Base-by-base conservation (phyloP, 2,888 invertebrate genomes). In the Pterobdella sp. region DNA sequence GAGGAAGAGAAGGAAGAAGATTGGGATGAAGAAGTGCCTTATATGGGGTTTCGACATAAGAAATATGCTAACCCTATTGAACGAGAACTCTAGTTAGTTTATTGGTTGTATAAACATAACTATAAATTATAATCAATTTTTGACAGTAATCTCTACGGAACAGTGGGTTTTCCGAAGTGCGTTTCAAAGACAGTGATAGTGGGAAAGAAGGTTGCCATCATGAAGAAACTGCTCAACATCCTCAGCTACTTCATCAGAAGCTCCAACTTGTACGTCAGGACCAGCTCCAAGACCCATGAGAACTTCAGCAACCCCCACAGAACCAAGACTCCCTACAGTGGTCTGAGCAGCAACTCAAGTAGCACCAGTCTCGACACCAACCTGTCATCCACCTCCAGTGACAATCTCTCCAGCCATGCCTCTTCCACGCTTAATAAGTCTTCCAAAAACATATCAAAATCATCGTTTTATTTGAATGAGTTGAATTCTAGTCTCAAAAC, bases 211-310 rank as follows among this genome's bases (percentile, higher is more conserved):
- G 85, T 87, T 1, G 87, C 88, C 10, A 84, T 90, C 74, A 87
- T 93, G 70, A 88, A 89, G 78, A 89, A 89, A 79, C 86, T 94
- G 10, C 86, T 94, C 4, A 87, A 88, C 75, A 88, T 91, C 49
- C 85, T 94, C 32, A 91, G 92, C 0, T 95, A 94, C 82, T 94
- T 95, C 81, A 88, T 94, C 75, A 88, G 92, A 66, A 92, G 91
- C 83, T 89, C 89, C 78, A 89, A 90, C 56, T 14, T 71, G 31
- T 32, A 34, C 60, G 26, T 26, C n/a, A 7, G 60, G 3, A 18
- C 60, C 7, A 4, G n/a, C 60, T 14, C 4, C 60, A n/a, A n/a
- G n/a, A n/a, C n/a, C n/a, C n/a, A n/a, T n/a, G n/a, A n/a, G n/a
- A n/a, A n/a, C n/a, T n/a, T n/a, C n/a, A n/a, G n/a, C n/a, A n/a